Conservation (phyloP, 2,113 vertebrate genomes). For the Dromiciops gliroides region DNA sequence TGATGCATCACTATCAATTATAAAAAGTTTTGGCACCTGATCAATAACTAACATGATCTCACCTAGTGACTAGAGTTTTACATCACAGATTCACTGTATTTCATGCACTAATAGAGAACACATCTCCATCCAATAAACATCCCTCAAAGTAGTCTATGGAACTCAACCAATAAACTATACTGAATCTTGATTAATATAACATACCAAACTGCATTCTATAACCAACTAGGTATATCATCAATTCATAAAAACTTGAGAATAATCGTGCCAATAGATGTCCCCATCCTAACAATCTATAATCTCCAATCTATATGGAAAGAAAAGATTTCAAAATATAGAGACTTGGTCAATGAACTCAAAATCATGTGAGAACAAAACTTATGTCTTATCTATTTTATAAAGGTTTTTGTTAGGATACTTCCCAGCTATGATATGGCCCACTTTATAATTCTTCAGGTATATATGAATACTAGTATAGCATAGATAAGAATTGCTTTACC, state of each 20-base stretch:
- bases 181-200: not conserved
- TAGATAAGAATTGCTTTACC: not conserved
- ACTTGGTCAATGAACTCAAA: not conserved
- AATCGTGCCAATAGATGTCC: not conserved
- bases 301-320: not conserved
- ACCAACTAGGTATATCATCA: not conserved
- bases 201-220: not conserved
- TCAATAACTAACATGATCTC: not conserved
- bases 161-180: not conserved
- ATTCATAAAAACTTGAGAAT: not conserved
- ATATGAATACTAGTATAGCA: not conserved
- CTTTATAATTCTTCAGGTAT: not conserved
- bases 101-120: not conserved
- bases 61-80: not conserved
- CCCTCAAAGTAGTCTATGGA: not conserved
- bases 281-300: not conserved
- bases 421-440: not conserved
- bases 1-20: not conserved
- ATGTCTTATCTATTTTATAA: not conserved
- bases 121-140: not conserved
- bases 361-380: not conserved
- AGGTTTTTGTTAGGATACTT: not conserved
- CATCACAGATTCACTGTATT: not conserved
- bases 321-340: not conserved
- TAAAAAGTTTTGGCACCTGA: not conserved